Base-by-base conservation (phyloP, 2,113 vertebrate species). In the Brienomyrus brachyistius region DNA sequence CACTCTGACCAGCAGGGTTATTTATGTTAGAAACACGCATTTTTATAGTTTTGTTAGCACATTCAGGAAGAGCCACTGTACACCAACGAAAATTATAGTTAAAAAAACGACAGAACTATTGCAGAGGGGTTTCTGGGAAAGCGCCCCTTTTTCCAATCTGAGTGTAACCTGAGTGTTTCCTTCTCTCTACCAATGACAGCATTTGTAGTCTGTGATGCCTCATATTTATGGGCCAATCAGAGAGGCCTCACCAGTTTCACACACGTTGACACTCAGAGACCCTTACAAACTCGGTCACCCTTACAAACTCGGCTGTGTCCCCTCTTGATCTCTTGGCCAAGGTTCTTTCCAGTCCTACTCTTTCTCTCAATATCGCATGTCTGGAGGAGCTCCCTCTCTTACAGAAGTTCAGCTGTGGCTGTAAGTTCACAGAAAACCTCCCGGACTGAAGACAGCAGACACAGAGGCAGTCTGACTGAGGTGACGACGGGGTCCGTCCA, bases 211-310 rank as follows among this genome's bases (percentile, higher is more conserved):
- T 35, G 93, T 91, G 89, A 93, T 48, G 0, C 92, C 17, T n/a
- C 70, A 88, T 0, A 3, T 2, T 87, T 8, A 2, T 74, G 4
- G 74, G 35, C 74, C 35, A 43, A 80, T 48, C 80, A 94, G 92
- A 93, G 94, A 92, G 92, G 93, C 74, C 74, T 15, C 17, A 80
- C 74, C 74, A 13, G 15, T 35, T 91, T 51, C 91, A 88, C 92
- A 91, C 92, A 91, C 89, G 6, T 56, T 92, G 90, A 91, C 91
- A 91, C 27, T 40, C 2, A 1, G 27, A 15, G 92, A 91, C 92
- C 80, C 35, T 84, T 19, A 51, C 9, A 50, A 19, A 51, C 66
- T 9, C 5, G 4, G 40, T 51, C 54, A 11, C 52, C n/a, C n/a
- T n/a, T n/a, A n/a, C n/a, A n/a, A n/a, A n/a, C n/a, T n/a, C n/a